Conservation (phyloP, 2,797 vertebrate genomes). For the Poeciliopsis gracilis region DNA sequence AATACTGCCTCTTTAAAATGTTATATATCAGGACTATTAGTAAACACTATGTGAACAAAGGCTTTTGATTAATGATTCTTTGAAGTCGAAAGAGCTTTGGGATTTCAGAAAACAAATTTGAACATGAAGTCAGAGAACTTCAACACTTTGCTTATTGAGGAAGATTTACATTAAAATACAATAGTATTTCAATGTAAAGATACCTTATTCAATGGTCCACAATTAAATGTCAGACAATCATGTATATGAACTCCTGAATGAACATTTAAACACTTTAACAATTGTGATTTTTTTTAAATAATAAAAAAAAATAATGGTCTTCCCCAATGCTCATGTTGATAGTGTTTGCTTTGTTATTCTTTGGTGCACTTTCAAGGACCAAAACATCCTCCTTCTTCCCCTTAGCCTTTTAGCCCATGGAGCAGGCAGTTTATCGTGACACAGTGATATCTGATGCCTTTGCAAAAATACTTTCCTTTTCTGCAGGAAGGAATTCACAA, state of each 20-base stretch:
- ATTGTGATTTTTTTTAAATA: slow-evolving; percentile 16
- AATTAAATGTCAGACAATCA: slow-evolving; percentile 16
- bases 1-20: not conserved
- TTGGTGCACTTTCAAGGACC: slow-evolving; percentile 75
- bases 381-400: slow-evolving; percentile 71
- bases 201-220: slow-evolving; percentile 9
- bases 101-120: not conserved
- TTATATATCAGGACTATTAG: not conserved
- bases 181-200: not conserved
- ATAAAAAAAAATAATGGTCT: slow-evolving; percentile 34
- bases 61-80: not conserved
- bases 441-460: slow-evolving; percentile 82
- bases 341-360: slow-evolving; percentile 69
- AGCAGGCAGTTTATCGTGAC: slow-evolving; percentile 79
- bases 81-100: not conserved
- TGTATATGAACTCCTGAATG: slow-evolving; percentile 8
- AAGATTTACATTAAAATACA: not conserved
- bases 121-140: not conserved
- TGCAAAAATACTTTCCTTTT: slow-evolving; percentile 80
- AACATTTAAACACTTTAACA: not conserved
- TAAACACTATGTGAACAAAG: not conserved
- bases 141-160: not conserved
- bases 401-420: slow-evolving; percentile 66
- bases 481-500: slow-evolving; percentile 74
- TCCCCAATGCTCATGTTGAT: slow-evolving; percentile 50